phyloP scores from a whole-genome alignment of 2,113 vertebrate genomes.

The human (Homo sapiens) region GRCh38 chr7:103220001-103220500 shows the following conservation, averaged over 20 bases:
- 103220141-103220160: too few relatives aligned
- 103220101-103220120: too few relatives aligned
- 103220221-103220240: neutral
- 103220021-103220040: too few relatives aligned
- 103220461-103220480: neutral
- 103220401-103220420: neutral
- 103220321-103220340: neutral
- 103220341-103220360: neutral
- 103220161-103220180: too few relatives aligned
- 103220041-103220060: too few relatives aligned
- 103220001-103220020: too few relatives aligned
- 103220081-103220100: too few relatives aligned
- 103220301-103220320: neutral
- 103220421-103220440: neutral
- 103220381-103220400: neutral
- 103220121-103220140: too few relatives aligned
- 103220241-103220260: neutral
- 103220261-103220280: neutral
- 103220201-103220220: neutral
- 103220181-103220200: too few relatives aligned
- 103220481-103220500: neutral
- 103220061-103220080: too few relatives aligned
- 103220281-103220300: neutral
- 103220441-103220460: neutral
- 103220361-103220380: neutral